Base-by-base conservation (phyloP, 2,888 invertebrate species). In the Drosophila parthenogenetica region DNA sequence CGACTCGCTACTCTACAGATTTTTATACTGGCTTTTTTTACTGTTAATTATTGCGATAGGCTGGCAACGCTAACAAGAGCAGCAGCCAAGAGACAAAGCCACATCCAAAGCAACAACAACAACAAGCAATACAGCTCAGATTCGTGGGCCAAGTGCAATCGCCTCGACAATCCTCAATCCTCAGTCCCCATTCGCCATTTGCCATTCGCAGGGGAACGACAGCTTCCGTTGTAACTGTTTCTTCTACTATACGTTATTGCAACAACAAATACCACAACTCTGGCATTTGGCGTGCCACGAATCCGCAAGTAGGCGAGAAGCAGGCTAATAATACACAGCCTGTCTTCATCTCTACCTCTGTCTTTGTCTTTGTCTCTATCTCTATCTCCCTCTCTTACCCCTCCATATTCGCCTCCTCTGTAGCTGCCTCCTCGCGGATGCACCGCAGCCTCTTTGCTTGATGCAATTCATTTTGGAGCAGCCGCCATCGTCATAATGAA, bases 141-240 rank as follows among this genome's bases (percentile, higher is more conserved):
- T 62, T 62, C 48, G 39, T 61, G 51, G 50, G 58, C 64, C 63
- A 62, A 69, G 54, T 53, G 71, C 71, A 58, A 58, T 70, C 59
- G 66, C 61, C 59, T 35, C 32, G 53, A 60, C 76, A 70, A 76
- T 71, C 73, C 76, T 69, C 45, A 70, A 70, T 66, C 81, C 66
- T 22, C 76, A 76, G 66, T 71, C 73, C 76, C 35, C 13, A 35
- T 35, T 35, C 0, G 11, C 35, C 35, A 35, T 35, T 35, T 13
- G 35, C 35, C 35, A 35, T 35, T 35, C 35, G 74, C 70, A 89
- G 89, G 75, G 82, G 85, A 89, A 86, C 89, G 85, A 86, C 85
- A 86, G 85, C 85, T 86, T 86, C 85, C 85, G 85, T 86, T 86
- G 85, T 86, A 86, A 86, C 85, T 86, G 85, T 86, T 89, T 89